Percentiles rank a stretch among this genome's conserved stretches.
Evolutionary conservation across 2,113 vertebrate genomes (phyloP).

Genomic region (Noctilio leporinus): DNA sequence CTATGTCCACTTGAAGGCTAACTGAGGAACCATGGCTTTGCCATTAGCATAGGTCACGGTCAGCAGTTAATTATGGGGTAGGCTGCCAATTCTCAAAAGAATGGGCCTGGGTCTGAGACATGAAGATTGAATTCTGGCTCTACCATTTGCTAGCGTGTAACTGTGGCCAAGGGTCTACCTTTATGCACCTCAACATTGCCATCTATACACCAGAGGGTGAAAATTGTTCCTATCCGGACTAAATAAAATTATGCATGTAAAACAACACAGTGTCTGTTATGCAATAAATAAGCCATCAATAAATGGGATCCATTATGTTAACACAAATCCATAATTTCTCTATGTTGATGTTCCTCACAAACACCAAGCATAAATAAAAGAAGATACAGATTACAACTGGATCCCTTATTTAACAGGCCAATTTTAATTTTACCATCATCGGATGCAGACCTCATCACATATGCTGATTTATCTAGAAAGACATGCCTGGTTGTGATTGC

Average conservation of each 20-base stretch:
- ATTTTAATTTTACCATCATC: constrained; percentile 46
- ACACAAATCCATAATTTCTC: not conserved
- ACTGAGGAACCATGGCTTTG: not conserved
- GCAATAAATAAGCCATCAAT: not conserved
- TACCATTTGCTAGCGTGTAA: not conserved
- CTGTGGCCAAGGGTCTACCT: not conserved
- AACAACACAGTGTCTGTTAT: not conserved
- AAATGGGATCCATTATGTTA: not conserved
- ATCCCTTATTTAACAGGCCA: constrained; percentile 35
- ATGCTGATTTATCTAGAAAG: constrained; percentile 35
- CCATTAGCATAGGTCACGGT: not conserved
- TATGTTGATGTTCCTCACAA: not conserved
- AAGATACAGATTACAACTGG: constrained; percentile 42
- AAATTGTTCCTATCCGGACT: not conserved
- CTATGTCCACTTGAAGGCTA: not conserved
- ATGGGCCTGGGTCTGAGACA: not conserved
- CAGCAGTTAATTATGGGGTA: not conserved
- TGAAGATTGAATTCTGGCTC: not conserved
- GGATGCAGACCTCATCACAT: constrained; percentile 9
- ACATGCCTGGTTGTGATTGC: not conserved
- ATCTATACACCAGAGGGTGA: not conserved
- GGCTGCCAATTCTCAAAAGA: not conserved
- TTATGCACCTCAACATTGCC: not conserved
- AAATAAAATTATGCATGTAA: not conserved
- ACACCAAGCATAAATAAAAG: constrained; percentile 28